Conservation (phyloP, 1,140 invertebrate genomes). For the Drosophila bipectinata region DNA sequence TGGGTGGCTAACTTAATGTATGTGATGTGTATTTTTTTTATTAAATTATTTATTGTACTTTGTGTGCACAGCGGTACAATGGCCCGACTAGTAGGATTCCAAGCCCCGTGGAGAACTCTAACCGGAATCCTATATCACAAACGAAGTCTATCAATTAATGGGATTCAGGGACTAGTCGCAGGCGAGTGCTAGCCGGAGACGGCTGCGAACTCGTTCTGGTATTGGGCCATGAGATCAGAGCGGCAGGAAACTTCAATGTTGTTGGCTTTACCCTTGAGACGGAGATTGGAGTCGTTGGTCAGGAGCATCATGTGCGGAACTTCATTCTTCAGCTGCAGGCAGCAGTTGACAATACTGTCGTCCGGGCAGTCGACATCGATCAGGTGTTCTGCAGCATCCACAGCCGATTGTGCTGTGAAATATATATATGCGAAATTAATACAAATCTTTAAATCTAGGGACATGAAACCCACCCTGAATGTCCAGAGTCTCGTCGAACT, state of each 20-base stretch:
- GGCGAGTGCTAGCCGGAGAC: background rate
- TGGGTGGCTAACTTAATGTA: background rate
- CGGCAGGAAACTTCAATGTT: constrained; percentile 56
- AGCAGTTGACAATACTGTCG: constrained; percentile 79
- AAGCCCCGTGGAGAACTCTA: background rate
- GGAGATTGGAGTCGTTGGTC: constrained; percentile 75
- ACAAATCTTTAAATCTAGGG: no score
- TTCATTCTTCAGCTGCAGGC: constrained; percentile 66
- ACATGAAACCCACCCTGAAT: constrained; percentile 58
- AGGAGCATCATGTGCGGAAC: constrained; percentile 65
- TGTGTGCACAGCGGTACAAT: constrained; percentile 24
- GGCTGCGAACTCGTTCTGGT: constrained; percentile 36
- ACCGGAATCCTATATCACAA: background rate
- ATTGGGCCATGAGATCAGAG: constrained; percentile 53
- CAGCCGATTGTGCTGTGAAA: constrained; percentile 65
- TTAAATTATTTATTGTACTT: constrained; percentile 37
- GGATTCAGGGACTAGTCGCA: background rate
- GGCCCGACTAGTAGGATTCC: background rate
- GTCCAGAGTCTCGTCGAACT: constrained; percentile 60
- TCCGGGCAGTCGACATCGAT: constrained; percentile 69
- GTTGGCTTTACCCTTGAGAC: constrained; percentile 73
- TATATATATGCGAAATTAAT: no score
- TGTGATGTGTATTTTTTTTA: background rate
- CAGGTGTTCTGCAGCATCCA: constrained; percentile 57
- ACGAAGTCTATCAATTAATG: constrained; percentile 14